Evolutionary conservation across 2,113 vertebrate genomes (phyloP), one percentile per base, ranked within the genome.

Genomic region (Vulpes lagopus): DNA sequence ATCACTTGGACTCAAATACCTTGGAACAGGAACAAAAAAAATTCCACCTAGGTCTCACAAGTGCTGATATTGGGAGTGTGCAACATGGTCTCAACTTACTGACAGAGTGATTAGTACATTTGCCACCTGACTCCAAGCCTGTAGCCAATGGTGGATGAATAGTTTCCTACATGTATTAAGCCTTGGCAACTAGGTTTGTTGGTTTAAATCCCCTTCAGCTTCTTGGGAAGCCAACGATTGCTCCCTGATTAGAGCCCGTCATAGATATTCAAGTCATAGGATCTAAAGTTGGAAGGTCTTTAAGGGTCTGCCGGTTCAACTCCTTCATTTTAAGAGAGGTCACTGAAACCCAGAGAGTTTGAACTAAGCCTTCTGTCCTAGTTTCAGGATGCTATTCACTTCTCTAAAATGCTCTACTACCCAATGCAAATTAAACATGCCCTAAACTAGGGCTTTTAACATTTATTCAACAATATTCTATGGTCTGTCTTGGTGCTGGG

Each of bases 81-180:
- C 25, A 60, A 2, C 51, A 2, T 8, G 49, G 62, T 80, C 78
- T 97, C 71, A 51, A 6, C 57, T 96, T 88, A 96, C 95, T 69
- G 69, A 88, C 95, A 83, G 55, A 91, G 79, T 69, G 81, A 91
- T 91, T 73, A 85, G 71, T 64, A 60, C 65, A 19, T 87, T 38
- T 79, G 96, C 71, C 87, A 79, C 65, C 73, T 71, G 89, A 96
- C 78, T 53, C 78, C 60, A 51, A 53, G 92, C 78, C 67, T 74
- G 79, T 19, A 80, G 76, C 62, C 20, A 73, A 59, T 43, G 62
- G 78, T 35, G 60, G 82, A 92, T 96, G 95, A 94, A 96, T 83
- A 93, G 89, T 98, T 97, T 97, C 97, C 96, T 96, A 69, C 89
- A 79, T 64, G 94, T 79, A 89, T 93, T 96, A 93, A 69, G 71